phyloP scores from a whole-genome alignment of 1,140 invertebrate species.

The Polypedilum pembai region DNA sequence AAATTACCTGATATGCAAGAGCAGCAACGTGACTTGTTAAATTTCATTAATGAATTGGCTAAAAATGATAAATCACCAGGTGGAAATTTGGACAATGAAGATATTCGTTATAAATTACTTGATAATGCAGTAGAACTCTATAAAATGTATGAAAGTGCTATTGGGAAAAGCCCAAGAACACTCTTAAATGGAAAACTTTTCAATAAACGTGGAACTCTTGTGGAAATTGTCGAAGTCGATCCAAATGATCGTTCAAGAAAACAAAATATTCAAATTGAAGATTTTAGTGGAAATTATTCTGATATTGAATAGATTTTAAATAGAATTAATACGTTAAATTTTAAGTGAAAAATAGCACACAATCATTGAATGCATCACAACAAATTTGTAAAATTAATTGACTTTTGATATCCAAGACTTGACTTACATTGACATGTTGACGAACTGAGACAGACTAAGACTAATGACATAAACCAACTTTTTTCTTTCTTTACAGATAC shows the following conservation, averaged over 20 bases:
- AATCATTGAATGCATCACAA: neutral
- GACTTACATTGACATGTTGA: no score
- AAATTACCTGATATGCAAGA: neutral
- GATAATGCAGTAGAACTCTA: slow-evolving; percentile 9
- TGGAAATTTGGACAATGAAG: neutral
- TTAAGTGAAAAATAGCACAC: neutral
- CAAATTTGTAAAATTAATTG: no score
- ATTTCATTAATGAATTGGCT: neutral
- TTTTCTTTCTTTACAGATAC: no score
- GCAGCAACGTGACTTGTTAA: neutral
- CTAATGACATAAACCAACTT: no score
- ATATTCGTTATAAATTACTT: neutral
- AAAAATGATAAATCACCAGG: slow-evolving; percentile 5
- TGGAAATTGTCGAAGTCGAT: slow-evolving; percentile 7
- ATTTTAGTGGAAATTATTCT: neutral
- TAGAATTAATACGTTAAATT: no score
- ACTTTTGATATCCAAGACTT: no score
- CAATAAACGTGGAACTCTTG: slow-evolving; percentile 8
- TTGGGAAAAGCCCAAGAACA: neutral
- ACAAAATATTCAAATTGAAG: neutral
- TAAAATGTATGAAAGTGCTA: neutral
- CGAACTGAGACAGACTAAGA: no score
- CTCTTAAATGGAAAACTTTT: neutral
- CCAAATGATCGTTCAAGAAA: neutral
- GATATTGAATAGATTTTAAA: neutral